Percentiles rank a stretch among this genome's conserved stretches.
These are phyloP conservation scores for Trematomus bernacchii DNA, from an alignment of 2,797 vertebrate species.

Conservation along the genomic window DNA sequence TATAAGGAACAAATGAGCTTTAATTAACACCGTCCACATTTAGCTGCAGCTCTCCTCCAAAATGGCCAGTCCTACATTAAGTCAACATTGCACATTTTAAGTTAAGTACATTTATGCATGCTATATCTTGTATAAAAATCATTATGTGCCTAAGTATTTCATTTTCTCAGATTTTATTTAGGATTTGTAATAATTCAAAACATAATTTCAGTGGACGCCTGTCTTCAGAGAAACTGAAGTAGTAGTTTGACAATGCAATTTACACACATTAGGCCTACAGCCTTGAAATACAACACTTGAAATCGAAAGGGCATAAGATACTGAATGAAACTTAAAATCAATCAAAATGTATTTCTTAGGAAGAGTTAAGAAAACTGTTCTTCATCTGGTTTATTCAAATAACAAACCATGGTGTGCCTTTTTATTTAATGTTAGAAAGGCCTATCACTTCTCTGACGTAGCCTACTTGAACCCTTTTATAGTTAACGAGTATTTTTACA, in stretches of 20 bases:
- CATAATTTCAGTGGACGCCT: not conserved
- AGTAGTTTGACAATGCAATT: not conserved
- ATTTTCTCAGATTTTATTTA: not conserved
- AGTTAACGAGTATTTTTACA: not conserved
- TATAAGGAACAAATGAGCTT: not conserved
- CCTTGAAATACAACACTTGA: conserved; percentile 16
- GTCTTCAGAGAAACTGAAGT: not conserved
- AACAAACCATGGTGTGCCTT: not conserved
- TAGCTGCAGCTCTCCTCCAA: not conserved
- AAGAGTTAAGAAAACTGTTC: not conserved
- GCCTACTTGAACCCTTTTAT: not conserved
- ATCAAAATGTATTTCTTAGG: not conserved
- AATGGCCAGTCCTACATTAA: not conserved
- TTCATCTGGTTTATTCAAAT: conserved; percentile 1
- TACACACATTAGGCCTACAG: not conserved
- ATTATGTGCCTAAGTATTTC: not conserved
- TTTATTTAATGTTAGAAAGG: not conserved
- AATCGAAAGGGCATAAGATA: not conserved
- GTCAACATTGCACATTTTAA: not conserved
- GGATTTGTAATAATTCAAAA: not conserved
- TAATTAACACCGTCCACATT: not conserved
- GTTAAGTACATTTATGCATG: not conserved
- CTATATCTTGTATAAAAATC: not conserved
- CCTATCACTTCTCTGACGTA: not conserved
- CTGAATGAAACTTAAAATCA: not conserved